Base-by-base conservation (phyloP, 2,888 invertebrate genomes). In the Lasioglossum marginatum region DNA sequence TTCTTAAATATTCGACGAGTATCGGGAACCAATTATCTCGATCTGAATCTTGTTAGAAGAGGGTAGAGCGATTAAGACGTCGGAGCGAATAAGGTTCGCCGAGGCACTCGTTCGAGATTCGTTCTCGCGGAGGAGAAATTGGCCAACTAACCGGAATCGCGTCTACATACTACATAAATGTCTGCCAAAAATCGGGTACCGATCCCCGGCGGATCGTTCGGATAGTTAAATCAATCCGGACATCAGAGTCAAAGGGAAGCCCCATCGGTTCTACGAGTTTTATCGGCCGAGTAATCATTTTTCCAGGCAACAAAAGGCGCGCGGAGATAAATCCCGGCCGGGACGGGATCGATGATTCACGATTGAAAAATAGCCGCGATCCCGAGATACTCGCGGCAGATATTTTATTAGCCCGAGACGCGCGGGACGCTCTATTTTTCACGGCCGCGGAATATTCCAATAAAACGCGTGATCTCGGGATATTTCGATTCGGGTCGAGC, bases 401-500 rank as follows among this genome's bases (percentile, higher is more conserved):
- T 82, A 78, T 82, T 82, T 83, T 70, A 83, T 76, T 79, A 79
- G 40, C 37, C 8, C 60, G 74, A 82, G 43, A 43, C 27, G 27
- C 52, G 48, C n/a, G 27, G 31, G 10, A 12, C 43, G 72, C n/a
- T 48, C 34, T 68, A 57, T 77, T 83, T 81, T 68, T 45, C 68
- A 34, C 23, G 10, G 31, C 45, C 57, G 68, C 66, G 74, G 77
- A 70, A 77, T 84, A 84, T 80, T 85, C 73, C 68, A 77, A 85
- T 83, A 77, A 84, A 81, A 78, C 27, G 37, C n/a, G 72, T 14
- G 16, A 71, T 71, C 45, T 27, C 57, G 27, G 3, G 6, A 52
- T 71, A 60, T 82, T 82, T 82, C 86, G 79, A 82, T 82, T 77
- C 79, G 79, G 68, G 68, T 52, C 72, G 23, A 81, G 78, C 77